Evolutionary conservation across 37 sponge, comb jelly and placozoan genomes (phyloP), one percentile per base, ranked within the genome.

Genomic region (Tethya wilhelma): DNA sequence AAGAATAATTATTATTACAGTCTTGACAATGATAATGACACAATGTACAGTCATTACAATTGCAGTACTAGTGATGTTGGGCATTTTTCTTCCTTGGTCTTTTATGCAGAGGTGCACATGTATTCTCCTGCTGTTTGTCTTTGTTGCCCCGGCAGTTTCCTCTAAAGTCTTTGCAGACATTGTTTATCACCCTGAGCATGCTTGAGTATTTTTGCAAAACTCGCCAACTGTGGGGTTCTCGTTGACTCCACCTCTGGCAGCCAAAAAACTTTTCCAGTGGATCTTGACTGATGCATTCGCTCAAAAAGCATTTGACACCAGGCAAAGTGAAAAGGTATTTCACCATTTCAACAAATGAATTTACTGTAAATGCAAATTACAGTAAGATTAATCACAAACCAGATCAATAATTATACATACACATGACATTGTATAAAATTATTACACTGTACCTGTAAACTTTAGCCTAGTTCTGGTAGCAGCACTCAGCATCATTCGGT

Each of bases 371-470:
- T 30, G 11, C 6, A 36, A 12, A 4, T n/a, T n/a, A n/a, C n/a
- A n/a, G n/a, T n/a, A n/a, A n/a, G n/a, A n/a, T n/a, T n/a, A n/a
- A n/a, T n/a, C n/a, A n/a, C n/a, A n/a, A n/a, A n/a, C n/a, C n/a
- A n/a, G n/a, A n/a, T n/a, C n/a, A n/a, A n/a, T n/a, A n/a, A n/a
- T n/a, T n/a, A n/a, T n/a, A n/a, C n/a, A n/a, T n/a, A n/a, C n/a
- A n/a, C n/a, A n/a, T n/a, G n/a, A n/a, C n/a, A n/a, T n/a, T n/a
- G n/a, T n/a, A n/a, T n/a, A n/a, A n/a, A n/a, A n/a, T n/a, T n/a
- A n/a, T n/a, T n/a, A n/a, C n/a, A n/a, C n/a, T n/a, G n/a, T 78
- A 85, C 78, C 69, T 77, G 86, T 85, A 33, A 85, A 42, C 36
- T 23, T 77, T 6, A 77, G 46, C 22, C 86, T 79, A 62, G 14